Conservation (phyloP, 2,113 vertebrate species). For the Pipra filicauda region DNA sequence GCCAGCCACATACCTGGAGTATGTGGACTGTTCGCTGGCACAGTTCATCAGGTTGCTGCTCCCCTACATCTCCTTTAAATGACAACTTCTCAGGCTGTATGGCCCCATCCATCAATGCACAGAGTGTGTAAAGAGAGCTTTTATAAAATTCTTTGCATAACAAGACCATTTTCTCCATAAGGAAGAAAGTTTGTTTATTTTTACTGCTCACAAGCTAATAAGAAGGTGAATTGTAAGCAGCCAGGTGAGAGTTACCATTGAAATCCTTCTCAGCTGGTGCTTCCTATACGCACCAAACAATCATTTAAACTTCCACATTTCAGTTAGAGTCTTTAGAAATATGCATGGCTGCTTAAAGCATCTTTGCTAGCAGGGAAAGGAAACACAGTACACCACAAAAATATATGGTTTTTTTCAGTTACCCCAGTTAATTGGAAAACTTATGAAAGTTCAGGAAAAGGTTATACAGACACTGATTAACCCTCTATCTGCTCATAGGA, state of each 20-base stretch:
- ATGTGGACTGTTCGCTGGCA: background rate
- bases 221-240: background rate
- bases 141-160: background rate
- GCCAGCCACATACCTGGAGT: background rate
- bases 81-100: background rate
- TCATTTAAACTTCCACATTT: background rate
- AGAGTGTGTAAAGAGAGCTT: background rate
- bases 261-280: background rate
- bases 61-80: background rate
- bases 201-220: background rate
- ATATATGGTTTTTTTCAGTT: conserved; percentile 70
- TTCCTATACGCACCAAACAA: background rate
- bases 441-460: conserved; percentile 75
- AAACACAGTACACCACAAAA: background rate
- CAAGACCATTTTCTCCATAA: fast-evolving
- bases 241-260: background rate
- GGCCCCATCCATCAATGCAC: background rate
- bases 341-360: background rate
- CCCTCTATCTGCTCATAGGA: background rate
- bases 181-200: background rate
- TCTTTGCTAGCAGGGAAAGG: background rate
- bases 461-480: conserved; percentile 78
- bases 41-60: background rate
- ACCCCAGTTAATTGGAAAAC: conserved; percentile 77
- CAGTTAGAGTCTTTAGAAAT: background rate